A percentile compares a stretch with the other conserved stretches of the same genome.
These are phyloP conservation scores for Pantherophis guttatus DNA, from an alignment of 2,113 vertebrate species.

Conservation along the genomic window DNA sequence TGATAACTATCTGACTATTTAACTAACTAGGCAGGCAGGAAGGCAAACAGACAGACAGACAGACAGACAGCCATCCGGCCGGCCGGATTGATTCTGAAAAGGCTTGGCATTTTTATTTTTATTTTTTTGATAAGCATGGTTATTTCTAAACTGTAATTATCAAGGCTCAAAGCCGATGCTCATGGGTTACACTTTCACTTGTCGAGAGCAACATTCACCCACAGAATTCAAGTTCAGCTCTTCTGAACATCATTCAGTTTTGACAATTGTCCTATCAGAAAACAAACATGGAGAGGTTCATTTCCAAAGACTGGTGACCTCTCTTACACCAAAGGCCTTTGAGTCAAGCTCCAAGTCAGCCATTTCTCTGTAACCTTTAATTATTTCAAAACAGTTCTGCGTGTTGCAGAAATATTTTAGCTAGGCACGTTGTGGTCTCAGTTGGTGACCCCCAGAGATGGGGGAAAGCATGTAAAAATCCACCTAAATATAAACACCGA, in stretches of 20 bases:
- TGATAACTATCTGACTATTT: too few species aligned
- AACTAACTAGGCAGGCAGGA: neutral
- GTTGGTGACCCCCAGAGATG: slow-evolving; percentile 42
- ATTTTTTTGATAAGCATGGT: slow-evolving; percentile 4
- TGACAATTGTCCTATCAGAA: slow-evolving; percentile 64
- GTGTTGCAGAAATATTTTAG: slow-evolving; percentile 52
- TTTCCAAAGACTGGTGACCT: slow-evolving; percentile 63
- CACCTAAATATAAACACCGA: slow-evolving; percentile 45
- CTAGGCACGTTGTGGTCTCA: slow-evolving; percentile 56
- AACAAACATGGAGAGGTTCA: slow-evolving; percentile 44
- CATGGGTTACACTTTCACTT: slow-evolving; percentile 5
- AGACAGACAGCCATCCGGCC: too few species aligned
- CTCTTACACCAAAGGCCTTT: slow-evolving; percentile 62
- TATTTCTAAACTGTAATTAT: slow-evolving; percentile 49
- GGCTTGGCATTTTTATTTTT: neutral
- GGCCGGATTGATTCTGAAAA: neutral
- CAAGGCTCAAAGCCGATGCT: neutral
- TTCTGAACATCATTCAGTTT: slow-evolving; percentile 64
- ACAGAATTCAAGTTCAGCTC: slow-evolving; percentile 56
- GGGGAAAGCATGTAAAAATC: slow-evolving; percentile 51
- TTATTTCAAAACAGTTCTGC: slow-evolving; percentile 58
- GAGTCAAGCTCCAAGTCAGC: slow-evolving; percentile 28
- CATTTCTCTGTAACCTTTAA: slow-evolving; percentile 52
- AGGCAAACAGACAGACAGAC: too few species aligned
- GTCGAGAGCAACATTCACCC: slow-evolving; percentile 53